phyloP scores from a whole-genome alignment of 2,797 vertebrate genomes.

The Tachyglossus aculeatus region DNA sequence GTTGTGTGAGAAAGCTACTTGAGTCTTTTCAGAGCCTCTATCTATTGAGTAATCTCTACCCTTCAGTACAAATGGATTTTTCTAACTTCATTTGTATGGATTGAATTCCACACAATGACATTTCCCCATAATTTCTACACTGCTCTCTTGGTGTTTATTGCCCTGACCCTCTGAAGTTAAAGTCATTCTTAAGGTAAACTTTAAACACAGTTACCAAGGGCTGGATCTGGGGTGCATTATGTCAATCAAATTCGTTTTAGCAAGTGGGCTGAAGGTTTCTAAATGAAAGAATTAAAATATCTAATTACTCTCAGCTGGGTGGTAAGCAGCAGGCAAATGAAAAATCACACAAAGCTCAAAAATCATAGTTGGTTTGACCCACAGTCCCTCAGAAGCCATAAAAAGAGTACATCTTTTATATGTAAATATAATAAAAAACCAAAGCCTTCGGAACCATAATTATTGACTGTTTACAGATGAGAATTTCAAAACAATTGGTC shows the following conservation, averaged over 20 bases:
- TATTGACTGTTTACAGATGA: neutral
- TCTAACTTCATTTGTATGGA: neutral
- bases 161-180: neutral
- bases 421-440: neutral
- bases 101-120: neutral
- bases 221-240: neutral
- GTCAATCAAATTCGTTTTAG: neutral
- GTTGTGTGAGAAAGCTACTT: neutral
- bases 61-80: neutral
- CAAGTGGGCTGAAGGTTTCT: neutral
- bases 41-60: neutral
- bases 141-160: neutral
- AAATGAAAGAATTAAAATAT: neutral
- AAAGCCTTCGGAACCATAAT: neutral
- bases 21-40: neutral
- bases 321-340: neutral
- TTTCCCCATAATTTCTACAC: neutral
- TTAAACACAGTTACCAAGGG: neutral
- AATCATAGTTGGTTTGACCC: neutral
- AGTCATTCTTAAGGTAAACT: neutral
- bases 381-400: neutral
- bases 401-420: neutral
- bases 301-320: neutral
- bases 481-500: neutral
- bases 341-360: neutral